phyloP scores from a whole-genome alignment of 1,140 invertebrate species.

The Adelges cooleyi region DNA sequence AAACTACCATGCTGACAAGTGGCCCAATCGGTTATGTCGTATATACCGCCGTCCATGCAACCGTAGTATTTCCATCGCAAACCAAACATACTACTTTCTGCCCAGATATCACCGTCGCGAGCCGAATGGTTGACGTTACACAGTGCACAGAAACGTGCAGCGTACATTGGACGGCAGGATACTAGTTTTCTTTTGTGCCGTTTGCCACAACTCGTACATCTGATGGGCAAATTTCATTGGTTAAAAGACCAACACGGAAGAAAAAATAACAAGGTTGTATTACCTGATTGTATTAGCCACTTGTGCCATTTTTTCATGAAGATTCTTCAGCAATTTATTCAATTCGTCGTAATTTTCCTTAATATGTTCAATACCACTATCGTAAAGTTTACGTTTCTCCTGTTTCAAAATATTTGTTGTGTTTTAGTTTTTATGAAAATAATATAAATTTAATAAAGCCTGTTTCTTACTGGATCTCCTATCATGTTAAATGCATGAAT shows the following conservation, averaged over 20 bases:
- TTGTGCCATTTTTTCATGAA: conserved; percentile 87
- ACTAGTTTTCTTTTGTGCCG: conserved; percentile 75
- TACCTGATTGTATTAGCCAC: conserved; percentile 74
- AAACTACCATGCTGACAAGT: conserved; percentile 77
- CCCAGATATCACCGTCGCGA: conserved; percentile 92
- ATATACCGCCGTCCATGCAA: conserved; percentile 89
- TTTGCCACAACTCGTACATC: conserved; percentile 79
- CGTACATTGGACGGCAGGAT: conserved; percentile 72
- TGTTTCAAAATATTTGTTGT: no score
- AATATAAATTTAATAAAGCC: conserved; percentile 22
- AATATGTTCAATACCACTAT: conserved; percentile 58
- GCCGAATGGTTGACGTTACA: conserved; percentile 85
- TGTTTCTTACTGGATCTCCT: conserved; percentile 65
- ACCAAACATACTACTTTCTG: conserved; percentile 75
- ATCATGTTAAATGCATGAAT: conserved; percentile 90
- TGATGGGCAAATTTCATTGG: no score
- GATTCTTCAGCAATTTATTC: conserved; percentile 65
- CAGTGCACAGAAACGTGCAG: conserved; percentile 74
- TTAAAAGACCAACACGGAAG: no score
- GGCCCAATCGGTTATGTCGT: conserved; percentile 92
- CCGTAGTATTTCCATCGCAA: conserved; percentile 87
- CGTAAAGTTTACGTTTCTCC: conserved; percentile 66
- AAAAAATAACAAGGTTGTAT: no score
- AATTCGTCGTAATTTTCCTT: conserved; percentile 74
- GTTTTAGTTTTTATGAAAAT: no score